Base-by-base conservation (phyloP, 2,113 vertebrate species). In the Sula dactylatra region DNA sequence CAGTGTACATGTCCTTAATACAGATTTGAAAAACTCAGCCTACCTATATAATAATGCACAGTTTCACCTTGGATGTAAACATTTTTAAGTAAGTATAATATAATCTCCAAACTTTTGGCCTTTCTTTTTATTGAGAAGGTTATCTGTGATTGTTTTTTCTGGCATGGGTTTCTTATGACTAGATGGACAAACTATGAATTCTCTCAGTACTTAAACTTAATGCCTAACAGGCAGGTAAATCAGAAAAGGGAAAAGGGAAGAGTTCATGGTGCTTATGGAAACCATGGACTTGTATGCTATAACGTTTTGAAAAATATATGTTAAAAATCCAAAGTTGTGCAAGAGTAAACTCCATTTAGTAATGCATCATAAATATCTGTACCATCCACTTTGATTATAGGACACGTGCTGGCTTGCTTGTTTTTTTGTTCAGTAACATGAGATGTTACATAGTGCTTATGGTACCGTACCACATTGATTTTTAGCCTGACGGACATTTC, bases 1-100 rank as follows among this genome's bases (percentile, higher is more conserved):
- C 3, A 2, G 11, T 66, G 17, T 78, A 20, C 14, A 17, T 0
- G 0, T 83, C 71, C 59, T 65, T 92, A 54, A 54, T 32, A 73
- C 2, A 67, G 58, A 70, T 58, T 47, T 67, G 26, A 62, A 67
- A 87, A 91, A 59, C 29, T 74, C 61, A 52, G 26, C 31, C 50
- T 78, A 27, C 21, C 31, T 45, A 1, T 16, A 16, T 21, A 73
- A 42, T 42, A 86, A 29, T 1, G 4, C 36, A 36, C 14, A 40
- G 29, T 45, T 91, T 54, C 61, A 42, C 45, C 12, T 38, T 50
- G 26, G 13, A 64, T 55, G n/a, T 64, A 84, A 64, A 27, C 10
- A 7, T 81, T 49, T n/a, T 40, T 44, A 16, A 79, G 49, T 36
- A 15, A 77, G 9, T 47, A 31, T 47, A 62, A 59, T 10, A 22